phyloP scores from a whole-genome alignment of 2,888 invertebrate species.

The Netelia fuscicornis region DNA sequence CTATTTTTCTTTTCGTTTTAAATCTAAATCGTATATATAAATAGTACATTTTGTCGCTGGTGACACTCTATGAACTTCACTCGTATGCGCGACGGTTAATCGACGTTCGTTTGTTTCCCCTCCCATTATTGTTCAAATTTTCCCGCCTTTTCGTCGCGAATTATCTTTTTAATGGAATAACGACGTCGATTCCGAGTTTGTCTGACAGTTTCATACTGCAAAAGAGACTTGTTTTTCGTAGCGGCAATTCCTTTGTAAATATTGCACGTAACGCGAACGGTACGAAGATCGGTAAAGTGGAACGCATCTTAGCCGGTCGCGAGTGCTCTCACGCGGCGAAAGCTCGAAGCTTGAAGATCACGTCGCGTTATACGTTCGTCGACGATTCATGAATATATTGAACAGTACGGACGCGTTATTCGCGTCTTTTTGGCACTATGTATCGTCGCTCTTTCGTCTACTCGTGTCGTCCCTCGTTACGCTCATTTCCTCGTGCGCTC shows the following conservation, averaged over 20 bases:
- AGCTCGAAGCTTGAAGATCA: neutral
- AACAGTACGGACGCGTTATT: slow-evolving; percentile 38
- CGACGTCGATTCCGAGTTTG: neutral
- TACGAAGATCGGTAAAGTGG: neutral
- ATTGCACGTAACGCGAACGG: neutral
- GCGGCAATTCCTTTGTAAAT: neutral
- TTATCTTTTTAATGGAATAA: neutral
- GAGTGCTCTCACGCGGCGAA: slow-evolving; percentile 4
- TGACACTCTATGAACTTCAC: slow-evolving; percentile 37
- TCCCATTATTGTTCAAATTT: neutral
- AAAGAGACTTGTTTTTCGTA: neutral
- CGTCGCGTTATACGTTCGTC: slow-evolving; percentile 41
- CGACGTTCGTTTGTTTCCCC: neutral
- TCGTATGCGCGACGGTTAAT: neutral
- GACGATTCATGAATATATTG: slow-evolving; percentile 54
- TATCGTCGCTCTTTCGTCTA: slow-evolving; percentile 88
- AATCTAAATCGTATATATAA: slow-evolving; percentile 69
- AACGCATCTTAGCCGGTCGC: neutral
- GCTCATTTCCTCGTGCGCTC: slow-evolving; percentile 84
- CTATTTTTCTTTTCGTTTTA: slow-evolving; percentile 60
- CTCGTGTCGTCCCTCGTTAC: slow-evolving; percentile 84
- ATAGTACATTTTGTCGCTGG: slow-evolving; percentile 58
- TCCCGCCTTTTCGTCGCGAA: neutral
- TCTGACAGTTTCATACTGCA: slow-evolving; percentile 58
- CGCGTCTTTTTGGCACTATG: slow-evolving; percentile 87